Conservation (phyloP, 1,140 invertebrate species). For the Rhyzopertha dominica region DNA sequence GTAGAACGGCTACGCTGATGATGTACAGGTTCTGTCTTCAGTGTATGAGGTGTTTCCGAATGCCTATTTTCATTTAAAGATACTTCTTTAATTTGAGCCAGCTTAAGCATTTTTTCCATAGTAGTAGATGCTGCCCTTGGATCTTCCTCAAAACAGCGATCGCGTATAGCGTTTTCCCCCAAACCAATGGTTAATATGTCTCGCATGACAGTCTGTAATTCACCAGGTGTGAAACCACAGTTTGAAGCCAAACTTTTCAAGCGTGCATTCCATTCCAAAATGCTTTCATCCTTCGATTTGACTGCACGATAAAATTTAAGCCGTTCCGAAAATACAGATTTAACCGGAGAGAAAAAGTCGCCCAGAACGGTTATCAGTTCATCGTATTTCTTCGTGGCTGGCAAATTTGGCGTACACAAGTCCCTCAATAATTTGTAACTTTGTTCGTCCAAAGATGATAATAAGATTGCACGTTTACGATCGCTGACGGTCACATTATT, state of each 20-base stretch:
- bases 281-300: slow-evolving; percentile 3
- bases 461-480: slow-evolving; percentile 7
- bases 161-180: slow-evolving; percentile 8
- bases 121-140: slow-evolving; percentile 2
- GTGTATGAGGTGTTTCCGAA: too few relatives aligned
- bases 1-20: too few relatives aligned
- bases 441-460: neutral
- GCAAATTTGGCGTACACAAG: slow-evolving; percentile 3
- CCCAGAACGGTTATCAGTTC: neutral
- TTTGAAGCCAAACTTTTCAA: slow-evolving; percentile 13
- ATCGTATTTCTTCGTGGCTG: slow-evolving; percentile 1
- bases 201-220: slow-evolving; percentile 6
- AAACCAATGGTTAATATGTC: slow-evolving; percentile 16
- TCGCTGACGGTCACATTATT: slow-evolving; percentile 1
- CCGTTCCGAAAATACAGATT: slow-evolving; percentile 16
- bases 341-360: slow-evolving; percentile 7
- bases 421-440: slow-evolving; percentile 2
- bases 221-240: slow-evolving; percentile 11
- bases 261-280: slow-evolving; percentile 11
- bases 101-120: slow-evolving; percentile 9
- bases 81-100: slow-evolving; percentile 11
- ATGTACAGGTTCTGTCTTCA: too few relatives aligned
- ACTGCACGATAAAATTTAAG: slow-evolving; percentile 12
- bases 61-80: slow-evolving; percentile 13
- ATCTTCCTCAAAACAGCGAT: slow-evolving; percentile 14